Evolutionary conservation across 1,140 invertebrate species (phyloP), one percentile per base, ranked within the genome.

Genomic region (Choristoneura fumiferana): DNA sequence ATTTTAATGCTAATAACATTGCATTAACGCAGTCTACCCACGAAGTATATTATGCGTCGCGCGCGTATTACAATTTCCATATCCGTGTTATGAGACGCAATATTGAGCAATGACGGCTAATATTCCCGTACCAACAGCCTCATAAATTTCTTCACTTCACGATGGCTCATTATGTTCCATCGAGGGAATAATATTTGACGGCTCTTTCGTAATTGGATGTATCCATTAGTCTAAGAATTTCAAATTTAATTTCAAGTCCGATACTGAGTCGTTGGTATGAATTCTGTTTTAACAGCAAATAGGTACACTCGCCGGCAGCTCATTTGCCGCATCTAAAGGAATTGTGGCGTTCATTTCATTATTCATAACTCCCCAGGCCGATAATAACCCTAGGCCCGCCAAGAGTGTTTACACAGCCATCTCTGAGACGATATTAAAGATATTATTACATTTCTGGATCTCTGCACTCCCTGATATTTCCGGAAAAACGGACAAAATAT

Each of bases 361-460:
- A 76, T 75, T 75, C 69, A 71, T 66, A 65, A 29, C 54, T 57
- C 34, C 39, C 49, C 52, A 54, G 52, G 8, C 29, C 57, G 63
- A 76, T 71, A 71, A 78, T 71, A 75, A 67, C 65, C 57, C 61
- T 60, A 71, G 69, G 40, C 60, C 55, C 57, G 59, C 60, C 60
- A 66, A 73, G 65, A 69, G 76, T 79, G 70, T 76, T 71, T 77
- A 71, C 70, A 69, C 58, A 71, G 58, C 58, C 59, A 69, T 71
- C 63, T 64, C 58, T 18, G 56, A 60, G 62, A 60, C 62, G 67
- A 70, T 77, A 77, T 77, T 79, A 79, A 76, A 76, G 74, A 73
- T 76, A 75, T 81, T 81, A 78, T 81, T 81, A 81, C 70, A 69
- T 74, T 73, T 75, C 71, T 73, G 3, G 12, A 13, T 34, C 10